Base-by-base conservation (phyloP, 1,140 invertebrate species). In the Drosophila baimaii region DNA sequence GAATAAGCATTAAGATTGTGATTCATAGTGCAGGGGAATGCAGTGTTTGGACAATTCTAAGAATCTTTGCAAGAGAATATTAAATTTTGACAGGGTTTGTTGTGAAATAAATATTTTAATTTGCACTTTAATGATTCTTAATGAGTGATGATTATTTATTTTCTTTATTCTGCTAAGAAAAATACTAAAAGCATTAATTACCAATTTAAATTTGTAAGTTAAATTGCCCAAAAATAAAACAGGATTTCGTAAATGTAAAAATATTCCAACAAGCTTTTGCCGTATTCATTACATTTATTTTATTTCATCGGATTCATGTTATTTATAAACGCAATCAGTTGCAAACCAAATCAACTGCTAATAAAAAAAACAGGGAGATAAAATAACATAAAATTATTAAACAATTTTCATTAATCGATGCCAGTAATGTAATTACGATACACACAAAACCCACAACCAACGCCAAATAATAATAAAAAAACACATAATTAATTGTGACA, bases 401-500 rank as follows among this genome's bases (percentile, higher is more conserved):
- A 59, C 58, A 35, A 62, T 63, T 77, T 65, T 56, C 73, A 77
- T 77, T 77, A 71, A 84, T 77, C 72, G 72, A 49, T 71, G 64
- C 37, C 56, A 70, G 81, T 83, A 77, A 73, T 75, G 61, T 57
- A 70, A 79, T 81, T 81, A 49, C 66, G 21, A 54, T 57, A 52
- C 13, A 64, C 35, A 54, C 43, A 70, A 81, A 77, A 62, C 43
- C 63, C 71, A 75, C 54, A 23, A 33, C 3, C 44, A 39, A 52
- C 10, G 25, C 31, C 35, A 63, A 19, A 25, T 6, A 35, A 43
- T 12, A 17, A 51, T 21, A 52, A 33, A 57, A 39, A 62, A 59
- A 68, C 31, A 25, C 29, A 74, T 69, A 74, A 85, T 81, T 85
- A 86, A 86, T 86, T 85, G 78, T 81, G 82, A 85, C 81, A 85